Conservation (phyloP, 2,797 vertebrate genomes). For the Buceros bicornis region DNA sequence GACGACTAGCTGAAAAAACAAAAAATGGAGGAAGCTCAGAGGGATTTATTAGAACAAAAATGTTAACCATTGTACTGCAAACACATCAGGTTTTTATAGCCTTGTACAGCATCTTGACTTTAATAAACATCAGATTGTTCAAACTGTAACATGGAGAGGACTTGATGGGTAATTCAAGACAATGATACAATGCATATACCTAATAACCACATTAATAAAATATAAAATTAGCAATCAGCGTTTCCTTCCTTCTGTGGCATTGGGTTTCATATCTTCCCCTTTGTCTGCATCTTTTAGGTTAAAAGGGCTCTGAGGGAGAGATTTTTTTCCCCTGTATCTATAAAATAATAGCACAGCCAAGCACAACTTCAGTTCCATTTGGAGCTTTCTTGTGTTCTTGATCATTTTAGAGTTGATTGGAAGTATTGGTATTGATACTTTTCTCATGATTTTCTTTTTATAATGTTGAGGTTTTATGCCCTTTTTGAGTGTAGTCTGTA, state of each 20-base stretch:
- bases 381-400: neutral
- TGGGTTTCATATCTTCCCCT: neutral
- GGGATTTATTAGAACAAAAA: conserved; percentile 25
- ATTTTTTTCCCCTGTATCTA: neutral
- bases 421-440: neutral
- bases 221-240: neutral
- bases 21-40: neutral
- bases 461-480: neutral
- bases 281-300: neutral
- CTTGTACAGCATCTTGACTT: neutral
- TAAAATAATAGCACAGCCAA: neutral
- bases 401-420: neutral
- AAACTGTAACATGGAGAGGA: neutral
- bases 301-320: neutral
- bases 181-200: neutral
- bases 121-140: neutral
- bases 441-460: neutral
- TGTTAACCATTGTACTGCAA: neutral
- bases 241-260: neutral
- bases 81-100: neutral
- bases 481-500: neutral
- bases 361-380: neutral
- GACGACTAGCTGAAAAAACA: neutral
- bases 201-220: neutral
- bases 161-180: neutral